Percentiles rank a stretch among this genome's conserved stretches.
These are phyloP conservation scores for Saimiri boliviensis DNA, from an alignment of 2,113 vertebrate species.

Conservation along the genomic window DNA sequence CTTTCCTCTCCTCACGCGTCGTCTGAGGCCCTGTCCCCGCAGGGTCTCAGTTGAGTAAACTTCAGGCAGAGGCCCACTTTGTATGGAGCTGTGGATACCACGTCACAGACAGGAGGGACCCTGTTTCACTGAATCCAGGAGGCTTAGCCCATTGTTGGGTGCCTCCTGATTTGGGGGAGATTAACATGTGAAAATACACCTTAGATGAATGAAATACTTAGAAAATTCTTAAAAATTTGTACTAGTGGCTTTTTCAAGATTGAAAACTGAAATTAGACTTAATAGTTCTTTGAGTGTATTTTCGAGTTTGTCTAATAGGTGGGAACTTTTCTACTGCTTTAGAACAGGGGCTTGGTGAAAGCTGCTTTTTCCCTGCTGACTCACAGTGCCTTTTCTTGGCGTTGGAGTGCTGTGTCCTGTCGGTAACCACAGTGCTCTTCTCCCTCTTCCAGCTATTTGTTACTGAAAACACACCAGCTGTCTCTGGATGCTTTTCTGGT, in stretches of 20 bases:
- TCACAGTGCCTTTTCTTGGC: not conserved
- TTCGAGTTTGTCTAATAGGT: not conserved
- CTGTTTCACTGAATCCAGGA: rapidly evolving
- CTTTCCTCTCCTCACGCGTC: not conserved
- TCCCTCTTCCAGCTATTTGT: slow-evolving; percentile 87
- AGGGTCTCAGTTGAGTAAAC: not conserved
- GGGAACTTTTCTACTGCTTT: no score
- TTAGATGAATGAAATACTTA: not conserved
- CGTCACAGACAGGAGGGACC: not conserved
- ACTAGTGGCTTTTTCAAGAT: not conserved
- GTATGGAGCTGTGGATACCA: no score
- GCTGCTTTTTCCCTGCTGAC: not conserved
- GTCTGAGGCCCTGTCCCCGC: not conserved
- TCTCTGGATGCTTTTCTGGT: slow-evolving; percentile 96
- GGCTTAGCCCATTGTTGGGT: rapidly evolving
- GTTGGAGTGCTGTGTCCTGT: not conserved
- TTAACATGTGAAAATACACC: not conserved
- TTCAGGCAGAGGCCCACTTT: not conserved
- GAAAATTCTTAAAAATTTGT: not conserved
- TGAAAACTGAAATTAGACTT: not conserved
- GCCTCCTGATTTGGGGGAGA: not conserved
- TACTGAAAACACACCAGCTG: slow-evolving; percentile 95
- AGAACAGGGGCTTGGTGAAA: not conserved
- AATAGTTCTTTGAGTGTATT: not conserved
- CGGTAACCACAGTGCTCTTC: rapidly evolving